Evolutionary conservation across 2,797 vertebrate species (phyloP).

Genomic region (Ctenopoma kingsleyae): DNA sequence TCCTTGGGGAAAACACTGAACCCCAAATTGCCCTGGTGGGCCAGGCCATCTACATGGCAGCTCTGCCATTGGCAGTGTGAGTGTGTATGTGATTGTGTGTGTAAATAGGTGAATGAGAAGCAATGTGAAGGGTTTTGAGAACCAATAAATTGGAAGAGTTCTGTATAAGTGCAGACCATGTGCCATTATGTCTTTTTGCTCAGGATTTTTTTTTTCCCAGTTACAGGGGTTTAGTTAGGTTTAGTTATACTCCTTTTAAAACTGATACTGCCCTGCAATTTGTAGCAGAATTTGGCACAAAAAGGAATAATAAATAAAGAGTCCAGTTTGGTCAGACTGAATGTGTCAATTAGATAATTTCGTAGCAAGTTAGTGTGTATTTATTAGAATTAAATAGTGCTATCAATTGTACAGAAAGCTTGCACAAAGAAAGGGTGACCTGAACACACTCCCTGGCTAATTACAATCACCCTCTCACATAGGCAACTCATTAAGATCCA

Average conservation of each 20-base stretch:
- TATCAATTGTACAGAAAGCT: background rate
- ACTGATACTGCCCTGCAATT: slow-evolving; percentile 22
- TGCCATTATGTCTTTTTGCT: slow-evolving; percentile 14
- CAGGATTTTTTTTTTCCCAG: slow-evolving; percentile 16
- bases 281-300: slow-evolving; percentile 19
- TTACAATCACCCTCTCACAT: slow-evolving; percentile 26
- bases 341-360: slow-evolving; percentile 3
- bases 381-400: slow-evolving; percentile 20
- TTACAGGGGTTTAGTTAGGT: background rate
- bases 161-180: too few species aligned
- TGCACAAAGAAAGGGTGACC: background rate
- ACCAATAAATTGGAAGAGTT: too few species aligned
- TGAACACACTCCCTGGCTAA: slow-evolving; percentile 20
- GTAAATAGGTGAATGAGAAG: background rate
- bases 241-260: slow-evolving; percentile 27
- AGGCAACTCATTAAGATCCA: slow-evolving; percentile 40
- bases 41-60: too few species aligned
- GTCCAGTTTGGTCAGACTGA: background rate
- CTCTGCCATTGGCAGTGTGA: too few species aligned
- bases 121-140: too few species aligned
- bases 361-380: slow-evolving; percentile 1
- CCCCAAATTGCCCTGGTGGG: too few species aligned
- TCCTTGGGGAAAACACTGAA: too few species aligned
- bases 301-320: slow-evolving; percentile 9
- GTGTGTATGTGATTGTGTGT: too few species aligned